A percentile compares a stretch with the other conserved stretches of the same genome.
Conservation (phyloP, 2,797 vertebrate genomes). For the Botia kubotai region DNA sequence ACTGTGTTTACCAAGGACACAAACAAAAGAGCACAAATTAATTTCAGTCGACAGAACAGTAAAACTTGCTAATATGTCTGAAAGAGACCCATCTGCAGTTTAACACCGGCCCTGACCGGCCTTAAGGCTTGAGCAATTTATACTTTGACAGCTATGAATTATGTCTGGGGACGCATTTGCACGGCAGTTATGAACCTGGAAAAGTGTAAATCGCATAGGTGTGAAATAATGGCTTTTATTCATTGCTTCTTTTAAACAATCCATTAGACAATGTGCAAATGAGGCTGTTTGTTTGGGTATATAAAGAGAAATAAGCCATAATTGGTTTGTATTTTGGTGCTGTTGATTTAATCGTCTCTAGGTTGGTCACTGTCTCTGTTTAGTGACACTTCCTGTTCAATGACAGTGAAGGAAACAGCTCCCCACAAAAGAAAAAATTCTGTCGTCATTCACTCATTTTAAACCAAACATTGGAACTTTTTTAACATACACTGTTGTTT, state of each 20-base stretch:
- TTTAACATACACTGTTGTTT: too few relatives aligned
- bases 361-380: constrained; percentile 12
- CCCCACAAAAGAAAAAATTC: too few relatives aligned
- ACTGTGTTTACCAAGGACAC: neutral
- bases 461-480: too few relatives aligned
- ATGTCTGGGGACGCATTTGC: constrained; percentile 21
- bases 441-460: too few relatives aligned
- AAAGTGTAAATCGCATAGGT: constrained; percentile 17
- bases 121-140: constrained; percentile 31
- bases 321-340: constrained; percentile 67
- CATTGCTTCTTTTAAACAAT: constrained; percentile 71
- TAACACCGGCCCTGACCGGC: constrained; percentile 7
- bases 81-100: constrained; percentile 29
- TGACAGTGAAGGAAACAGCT: too few relatives aligned
- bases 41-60: neutral
- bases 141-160: constrained; percentile 36
- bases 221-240: constrained; percentile 63
- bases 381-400: neutral
- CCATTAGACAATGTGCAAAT: constrained; percentile 80
- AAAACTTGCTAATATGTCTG: constrained; percentile 13
- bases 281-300: constrained; percentile 69
- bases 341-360: constrained; percentile 71
- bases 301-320: constrained; percentile 63
- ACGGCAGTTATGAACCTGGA: constrained; percentile 6
- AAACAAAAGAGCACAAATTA: neutral